Percentiles rank a stretch among this genome's conserved stretches.
These are phyloP conservation scores for Hafferia zeledoni DNA, from an alignment of 2,797 vertebrate species.

Conservation along the genomic window DNA sequence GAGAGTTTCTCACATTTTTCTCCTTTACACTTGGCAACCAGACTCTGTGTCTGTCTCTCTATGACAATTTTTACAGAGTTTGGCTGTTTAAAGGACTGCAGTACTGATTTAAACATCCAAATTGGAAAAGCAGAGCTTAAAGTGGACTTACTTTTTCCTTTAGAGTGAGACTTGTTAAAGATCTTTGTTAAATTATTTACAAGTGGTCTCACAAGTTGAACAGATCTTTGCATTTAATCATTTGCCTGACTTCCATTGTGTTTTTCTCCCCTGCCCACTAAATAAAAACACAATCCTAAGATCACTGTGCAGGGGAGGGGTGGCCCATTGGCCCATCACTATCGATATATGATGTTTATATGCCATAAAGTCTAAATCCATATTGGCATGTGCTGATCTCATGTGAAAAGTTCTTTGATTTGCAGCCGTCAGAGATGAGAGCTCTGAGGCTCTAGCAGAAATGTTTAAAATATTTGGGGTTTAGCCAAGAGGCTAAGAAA, in stretches of 20 bases:
- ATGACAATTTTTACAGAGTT: background rate
- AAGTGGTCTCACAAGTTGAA: background rate
- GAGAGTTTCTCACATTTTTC: constrained; percentile 8
- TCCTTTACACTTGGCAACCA: constrained; percentile 24
- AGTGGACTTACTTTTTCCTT: background rate
- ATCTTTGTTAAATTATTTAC: constrained; percentile 24
- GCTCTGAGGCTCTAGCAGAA: background rate
- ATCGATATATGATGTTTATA: rapidly evolving
- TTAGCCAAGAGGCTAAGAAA: background rate
- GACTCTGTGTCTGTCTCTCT: background rate
- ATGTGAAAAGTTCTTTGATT: background rate
- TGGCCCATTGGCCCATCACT: background rate
- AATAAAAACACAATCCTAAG: background rate
- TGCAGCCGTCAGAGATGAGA: background rate
- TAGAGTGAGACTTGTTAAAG: background rate
- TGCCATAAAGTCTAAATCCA: background rate
- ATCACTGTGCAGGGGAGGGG: background rate
- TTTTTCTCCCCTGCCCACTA: background rate
- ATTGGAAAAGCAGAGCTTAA: background rate
- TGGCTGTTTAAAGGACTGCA: background rate
- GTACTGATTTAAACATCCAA: background rate
- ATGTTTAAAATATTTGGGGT: background rate
- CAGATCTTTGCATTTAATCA: background rate
- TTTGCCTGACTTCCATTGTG: background rate
- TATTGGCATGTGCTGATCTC: constrained; percentile 2